These are phyloP conservation scores for Etia nguti DNA, from an alignment of 2,113 vertebrate species.

Conservation along the genomic window DNA sequence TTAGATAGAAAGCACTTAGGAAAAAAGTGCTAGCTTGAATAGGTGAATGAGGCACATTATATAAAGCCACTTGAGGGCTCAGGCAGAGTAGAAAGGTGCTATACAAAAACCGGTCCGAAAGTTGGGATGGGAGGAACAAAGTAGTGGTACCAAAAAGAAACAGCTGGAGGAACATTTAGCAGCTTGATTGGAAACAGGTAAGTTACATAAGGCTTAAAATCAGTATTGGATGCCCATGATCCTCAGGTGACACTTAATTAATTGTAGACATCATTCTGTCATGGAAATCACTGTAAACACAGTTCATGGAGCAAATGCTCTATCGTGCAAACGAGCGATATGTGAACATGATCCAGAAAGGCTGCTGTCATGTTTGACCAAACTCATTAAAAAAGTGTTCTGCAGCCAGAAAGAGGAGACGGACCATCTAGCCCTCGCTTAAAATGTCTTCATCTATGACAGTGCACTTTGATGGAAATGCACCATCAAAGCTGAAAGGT, in stretches of 20 bases:
- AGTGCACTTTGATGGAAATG: fast-evolving
- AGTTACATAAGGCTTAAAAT: neutral
- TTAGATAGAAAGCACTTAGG: neutral
- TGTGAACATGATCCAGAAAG: neutral
- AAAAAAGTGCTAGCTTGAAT: neutral
- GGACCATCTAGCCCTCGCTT: neutral
- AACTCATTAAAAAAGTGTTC: neutral
- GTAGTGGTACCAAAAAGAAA: neutral
- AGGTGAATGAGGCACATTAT: neutral
- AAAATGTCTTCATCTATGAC: neutral
- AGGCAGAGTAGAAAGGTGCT: neutral
- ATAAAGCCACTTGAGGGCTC: neutral
- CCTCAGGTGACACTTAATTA: neutral
- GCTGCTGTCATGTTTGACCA: neutral
- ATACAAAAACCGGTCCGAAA: neutral
- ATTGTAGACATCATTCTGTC: neutral
- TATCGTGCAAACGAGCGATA: neutral
- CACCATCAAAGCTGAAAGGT: neutral
- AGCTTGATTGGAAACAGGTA: neutral
- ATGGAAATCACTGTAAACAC: neutral
- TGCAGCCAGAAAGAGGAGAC: neutral
- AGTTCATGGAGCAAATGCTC: neutral
- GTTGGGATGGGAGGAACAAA: neutral
- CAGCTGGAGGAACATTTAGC: neutral
- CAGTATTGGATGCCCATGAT: neutral